Evolutionary conservation across 2,888 invertebrate genomes (phyloP), one percentile per base, ranked within the genome.

Genomic region (Cerastoderma edule): DNA sequence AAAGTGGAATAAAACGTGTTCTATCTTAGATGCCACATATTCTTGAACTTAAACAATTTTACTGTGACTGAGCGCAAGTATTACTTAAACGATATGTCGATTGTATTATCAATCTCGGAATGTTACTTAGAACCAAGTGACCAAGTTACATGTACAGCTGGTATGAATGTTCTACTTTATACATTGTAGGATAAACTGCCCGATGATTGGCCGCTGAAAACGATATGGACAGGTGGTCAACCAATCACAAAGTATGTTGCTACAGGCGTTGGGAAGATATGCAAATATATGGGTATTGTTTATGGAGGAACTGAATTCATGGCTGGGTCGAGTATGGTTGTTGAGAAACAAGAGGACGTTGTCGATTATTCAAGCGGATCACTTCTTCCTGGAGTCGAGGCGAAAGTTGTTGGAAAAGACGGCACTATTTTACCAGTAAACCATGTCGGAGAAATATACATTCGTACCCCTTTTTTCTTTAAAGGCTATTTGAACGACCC

Each of bases 401-500:
- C 73, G 0, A 80, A 74, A 50, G 53, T 80, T 2, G 73, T 76
- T 3, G 39, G 76, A 46, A 46, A 71, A 4, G 19, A 66, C 16
- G 75, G 65, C 1, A 30, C 48, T 1, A 13, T 60, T 5, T 64
- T 80, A 4, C 73, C 75, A 3, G 39, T 65, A 1, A 66, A 69
- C n/a, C 53, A 33, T 13, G 33, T 44, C 1, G 79, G 79, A 27
- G 79, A 79, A 70, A 56, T 79, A 2, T 70, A 57, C 35, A 50
- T 75, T 24, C 70, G 79, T 19, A 28, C 46, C 24, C 60, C 53
- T n/a, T 22, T 19, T 13, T 24, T 63, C 16, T 73, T 70, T 33
- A 67, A 57, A 46, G 75, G 56, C 13, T 75, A 75, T 44, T 46
- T 50, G 16, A 79, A 79, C 64, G 79, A 72, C 50, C 66, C 67